Evolutionary conservation across 2,113 vertebrate species (phyloP).

Genomic region (Chinchilla lanigera): DNA sequence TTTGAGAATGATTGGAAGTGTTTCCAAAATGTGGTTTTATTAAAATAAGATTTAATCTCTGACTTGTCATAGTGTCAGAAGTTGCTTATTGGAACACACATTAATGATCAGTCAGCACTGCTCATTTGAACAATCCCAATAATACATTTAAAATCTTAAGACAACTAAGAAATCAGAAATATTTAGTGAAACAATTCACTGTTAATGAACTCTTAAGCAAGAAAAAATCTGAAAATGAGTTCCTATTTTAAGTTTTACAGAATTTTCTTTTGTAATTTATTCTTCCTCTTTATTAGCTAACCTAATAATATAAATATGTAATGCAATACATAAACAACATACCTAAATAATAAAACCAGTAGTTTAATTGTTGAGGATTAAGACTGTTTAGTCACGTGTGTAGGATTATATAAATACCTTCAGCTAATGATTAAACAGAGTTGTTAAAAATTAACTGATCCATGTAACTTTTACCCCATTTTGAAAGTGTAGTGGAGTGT

Average conservation of each 20-base stretch:
- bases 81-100: neutral
- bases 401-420: slow-evolving; percentile 27
- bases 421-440: slow-evolving; percentile 51
- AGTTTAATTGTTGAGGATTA: slow-evolving; percentile 59
- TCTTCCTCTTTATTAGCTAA: neutral
- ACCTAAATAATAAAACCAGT: slow-evolving; percentile 40
- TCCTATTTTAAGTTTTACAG: slow-evolving; percentile 37
- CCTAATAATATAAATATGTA: neutral
- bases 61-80: neutral
- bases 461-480: slow-evolving; percentile 33
- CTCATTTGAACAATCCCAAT: neutral
- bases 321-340: neutral
- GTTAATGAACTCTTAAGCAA: neutral
- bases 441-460: slow-evolving; percentile 64
- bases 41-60: neutral
- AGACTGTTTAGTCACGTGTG: slow-evolving; percentile 28
- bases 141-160: neutral
- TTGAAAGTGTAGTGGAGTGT: neutral
- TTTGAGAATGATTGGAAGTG: neutral
- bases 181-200: neutral
- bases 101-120: neutral
- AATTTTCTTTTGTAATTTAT: neutral
- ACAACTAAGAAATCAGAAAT: neutral
- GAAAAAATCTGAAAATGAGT: neutral
- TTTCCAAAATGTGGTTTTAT: neutral